Evolutionary conservation across 2,113 vertebrate species (phyloP).

Genomic region (Strix uralensis): DNA sequence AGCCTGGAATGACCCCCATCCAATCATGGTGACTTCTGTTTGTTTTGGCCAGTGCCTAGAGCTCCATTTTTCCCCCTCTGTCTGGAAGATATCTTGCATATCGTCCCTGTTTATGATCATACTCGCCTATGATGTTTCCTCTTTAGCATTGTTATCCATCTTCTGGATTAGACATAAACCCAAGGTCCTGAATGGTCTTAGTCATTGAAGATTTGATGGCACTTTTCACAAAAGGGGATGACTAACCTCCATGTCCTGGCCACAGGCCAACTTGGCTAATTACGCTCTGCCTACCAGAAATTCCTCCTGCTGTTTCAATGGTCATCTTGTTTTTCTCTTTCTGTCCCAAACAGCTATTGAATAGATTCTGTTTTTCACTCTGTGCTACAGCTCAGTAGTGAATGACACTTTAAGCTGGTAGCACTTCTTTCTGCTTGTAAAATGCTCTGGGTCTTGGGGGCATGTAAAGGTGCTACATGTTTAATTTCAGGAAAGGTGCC

Average conservation of each 20-base stretch:
- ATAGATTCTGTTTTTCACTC: neutral
- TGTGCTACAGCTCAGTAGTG: neutral
- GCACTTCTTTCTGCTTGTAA: neutral
- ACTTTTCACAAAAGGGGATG: conserved; percentile 12
- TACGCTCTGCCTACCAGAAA: conserved; percentile 14
- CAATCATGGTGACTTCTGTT: conserved; percentile 31
- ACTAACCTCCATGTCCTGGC: neutral
- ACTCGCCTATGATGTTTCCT: conserved; percentile 17
- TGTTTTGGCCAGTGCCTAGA: conserved; percentile 34
- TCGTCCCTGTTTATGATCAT: conserved; percentile 35
- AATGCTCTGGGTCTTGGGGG: neutral
- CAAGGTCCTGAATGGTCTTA: neutral
- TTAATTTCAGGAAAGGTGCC: neutral
- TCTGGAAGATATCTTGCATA: conserved; percentile 26
- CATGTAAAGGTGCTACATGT: neutral
- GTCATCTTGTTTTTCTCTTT: neutral
- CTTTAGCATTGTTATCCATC: neutral
- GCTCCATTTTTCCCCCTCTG: neutral
- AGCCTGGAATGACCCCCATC: conserved; percentile 56
- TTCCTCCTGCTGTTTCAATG: neutral
- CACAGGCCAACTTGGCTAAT: neutral
- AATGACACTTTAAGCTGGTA: neutral
- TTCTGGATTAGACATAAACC: neutral
- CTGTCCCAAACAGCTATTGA: neutral
- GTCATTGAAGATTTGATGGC: neutral